These are phyloP conservation scores for Cygnus olor DNA, from an alignment of 2,797 vertebrate genomes.

Conservation along the genomic window DNA sequence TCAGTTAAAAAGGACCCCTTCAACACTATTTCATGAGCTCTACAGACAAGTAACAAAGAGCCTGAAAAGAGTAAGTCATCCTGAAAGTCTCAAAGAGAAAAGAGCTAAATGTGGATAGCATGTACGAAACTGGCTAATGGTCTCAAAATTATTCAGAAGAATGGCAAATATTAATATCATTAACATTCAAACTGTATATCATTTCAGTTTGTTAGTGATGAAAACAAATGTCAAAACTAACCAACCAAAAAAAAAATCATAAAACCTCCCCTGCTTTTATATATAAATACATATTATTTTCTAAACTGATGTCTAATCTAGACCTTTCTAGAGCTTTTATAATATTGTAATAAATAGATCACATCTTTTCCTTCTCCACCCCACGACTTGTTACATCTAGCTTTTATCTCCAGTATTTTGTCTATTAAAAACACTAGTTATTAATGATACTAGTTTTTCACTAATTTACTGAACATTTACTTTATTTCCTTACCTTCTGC, in stretches of 20 bases:
- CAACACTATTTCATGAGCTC: neutral
- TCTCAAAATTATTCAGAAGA: neutral
- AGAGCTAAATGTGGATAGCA: neutral
- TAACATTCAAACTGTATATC: neutral
- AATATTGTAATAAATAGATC: neutral
- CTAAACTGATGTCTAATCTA: neutral
- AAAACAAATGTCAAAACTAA: neutral
- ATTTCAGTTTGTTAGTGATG: neutral
- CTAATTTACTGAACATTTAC: neutral
- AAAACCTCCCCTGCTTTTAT: neutral
- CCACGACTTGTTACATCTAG: neutral
- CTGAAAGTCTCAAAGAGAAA: neutral
- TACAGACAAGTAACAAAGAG: neutral
- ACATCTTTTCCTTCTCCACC: neutral
- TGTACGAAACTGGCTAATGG: neutral
- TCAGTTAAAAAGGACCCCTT: neutral
- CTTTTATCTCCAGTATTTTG: neutral
- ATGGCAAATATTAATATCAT: neutral
- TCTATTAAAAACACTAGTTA: neutral
- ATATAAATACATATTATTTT: neutral
- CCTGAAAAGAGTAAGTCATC: neutral
- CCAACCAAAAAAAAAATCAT: neutral
- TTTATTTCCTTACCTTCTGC: neutral
- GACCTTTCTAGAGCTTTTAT: neutral
- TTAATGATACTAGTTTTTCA: neutral